Percentiles rank a stretch among this genome's conserved stretches.
Conservation (phyloP, 2,888 invertebrate species). For the Rhopalosiphum nymphaeae region DNA sequence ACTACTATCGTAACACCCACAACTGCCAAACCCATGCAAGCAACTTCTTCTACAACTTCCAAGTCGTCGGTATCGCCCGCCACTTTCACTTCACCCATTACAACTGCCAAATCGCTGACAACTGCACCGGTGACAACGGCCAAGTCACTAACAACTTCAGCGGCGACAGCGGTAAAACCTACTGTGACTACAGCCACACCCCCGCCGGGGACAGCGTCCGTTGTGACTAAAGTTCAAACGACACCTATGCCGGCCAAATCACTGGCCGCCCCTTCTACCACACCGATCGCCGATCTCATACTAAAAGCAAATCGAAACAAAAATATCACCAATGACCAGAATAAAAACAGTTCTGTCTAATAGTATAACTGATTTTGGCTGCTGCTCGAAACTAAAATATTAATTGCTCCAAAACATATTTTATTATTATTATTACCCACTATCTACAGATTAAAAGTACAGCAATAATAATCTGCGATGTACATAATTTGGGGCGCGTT, state of each 20-base stretch:
- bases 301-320: not conserved
- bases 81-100: not conserved
- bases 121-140: not conserved
- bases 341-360: not conserved
- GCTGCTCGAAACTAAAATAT: conserved; percentile 29
- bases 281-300: conserved; percentile 4
- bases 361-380: not conserved
- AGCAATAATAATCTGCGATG: not conserved
- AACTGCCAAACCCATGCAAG: not conserved
- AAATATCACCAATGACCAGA: not conserved
- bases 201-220: not conserved
- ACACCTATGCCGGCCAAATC: not conserved
- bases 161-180: not conserved
- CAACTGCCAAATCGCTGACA: not conserved
- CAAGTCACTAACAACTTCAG: not conserved
- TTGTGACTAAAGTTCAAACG: not conserved
- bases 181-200: not conserved
- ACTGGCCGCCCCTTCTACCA: not conserved
- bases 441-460: not conserved
- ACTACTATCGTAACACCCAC: not conserved
- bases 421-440: not conserved
- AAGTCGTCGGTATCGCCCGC: not conserved
- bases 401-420: conserved; percentile 46
- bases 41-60: not conserved
- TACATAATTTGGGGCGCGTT: not conserved